Evolutionary conservation across 2,888 invertebrate species (phyloP).

Genomic region (Cantharis nigra): DNA sequence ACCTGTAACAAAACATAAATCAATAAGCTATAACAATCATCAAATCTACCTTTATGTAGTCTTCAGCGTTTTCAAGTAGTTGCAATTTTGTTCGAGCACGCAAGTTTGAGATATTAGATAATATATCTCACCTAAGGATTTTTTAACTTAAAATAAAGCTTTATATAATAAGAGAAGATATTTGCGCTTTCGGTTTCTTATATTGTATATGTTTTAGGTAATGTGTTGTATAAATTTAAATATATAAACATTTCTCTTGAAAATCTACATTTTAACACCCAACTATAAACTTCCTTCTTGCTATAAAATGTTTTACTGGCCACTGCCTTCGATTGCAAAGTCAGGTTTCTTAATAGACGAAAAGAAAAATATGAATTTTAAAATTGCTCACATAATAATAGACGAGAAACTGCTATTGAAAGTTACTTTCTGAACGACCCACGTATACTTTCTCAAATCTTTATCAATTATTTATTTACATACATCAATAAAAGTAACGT

Average conservation of each 20-base stretch:
- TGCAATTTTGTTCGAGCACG: background rate
- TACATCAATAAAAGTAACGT: background rate
- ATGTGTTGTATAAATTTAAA: background rate
- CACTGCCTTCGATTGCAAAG: background rate
- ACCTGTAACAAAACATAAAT: slow-evolving; percentile 51
- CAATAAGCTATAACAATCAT: background rate
- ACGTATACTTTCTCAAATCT: background rate
- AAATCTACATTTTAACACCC: background rate
- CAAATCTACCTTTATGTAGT: background rate
- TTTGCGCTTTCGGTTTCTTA: background rate
- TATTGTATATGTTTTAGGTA: background rate
- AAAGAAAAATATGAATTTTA: background rate
- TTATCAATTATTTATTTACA: background rate
- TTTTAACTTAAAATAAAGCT: background rate
- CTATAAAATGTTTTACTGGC: background rate
- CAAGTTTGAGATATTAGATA: background rate
- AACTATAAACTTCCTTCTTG: background rate
- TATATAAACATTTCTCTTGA: background rate
- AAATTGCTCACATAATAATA: background rate
- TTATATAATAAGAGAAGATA: background rate
- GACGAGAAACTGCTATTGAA: background rate
- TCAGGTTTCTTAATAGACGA: background rate
- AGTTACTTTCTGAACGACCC: background rate
- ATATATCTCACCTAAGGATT: background rate
- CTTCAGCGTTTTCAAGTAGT: background rate